Evolutionary conservation across 2,888 invertebrate genomes (phyloP).

Genomic region (Adela reaumurella): DNA sequence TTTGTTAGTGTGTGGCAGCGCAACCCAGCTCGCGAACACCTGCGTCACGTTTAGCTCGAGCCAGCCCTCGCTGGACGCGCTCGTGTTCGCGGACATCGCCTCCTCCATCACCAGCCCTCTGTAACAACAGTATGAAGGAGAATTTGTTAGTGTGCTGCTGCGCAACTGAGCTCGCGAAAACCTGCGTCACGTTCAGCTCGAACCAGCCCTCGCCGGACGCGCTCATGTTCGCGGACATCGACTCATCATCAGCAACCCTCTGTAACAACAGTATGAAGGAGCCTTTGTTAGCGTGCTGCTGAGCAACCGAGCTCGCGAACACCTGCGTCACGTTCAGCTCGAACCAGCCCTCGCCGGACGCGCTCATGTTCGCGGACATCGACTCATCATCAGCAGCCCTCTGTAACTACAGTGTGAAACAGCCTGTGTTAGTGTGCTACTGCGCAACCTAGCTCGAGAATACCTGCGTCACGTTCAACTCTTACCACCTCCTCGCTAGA

Average conservation of each 20-base stretch:
- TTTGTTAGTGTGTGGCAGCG: slow-evolving; percentile 72
- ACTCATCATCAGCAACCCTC: too few species aligned
- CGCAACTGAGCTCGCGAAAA: slow-evolving; percentile 74
- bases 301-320: slow-evolving; percentile 73
- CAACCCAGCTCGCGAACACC: slow-evolving; percentile 75
- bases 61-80: slow-evolving; percentile 80
- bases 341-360: slow-evolving; percentile 79
- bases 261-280: slow-evolving; percentile 61
- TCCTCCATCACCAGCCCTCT: slow-evolving; percentile 72
- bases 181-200: slow-evolving; percentile 77
- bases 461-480: slow-evolving; percentile 78
- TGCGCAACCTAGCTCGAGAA: slow-evolving; percentile 75
- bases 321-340: slow-evolving; percentile 80
- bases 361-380: slow-evolving; percentile 73
- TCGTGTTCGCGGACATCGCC: slow-evolving; percentile 72
- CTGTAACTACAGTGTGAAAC: slow-evolving; percentile 62
- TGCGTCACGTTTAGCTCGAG: slow-evolving; percentile 79
- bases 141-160: slow-evolving; percentile 80
- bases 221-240: slow-evolving; percentile 79
- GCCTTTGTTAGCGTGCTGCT: slow-evolving; percentile 78
- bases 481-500: slow-evolving; percentile 82
- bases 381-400: slow-evolving; percentile 69
- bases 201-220: slow-evolving; percentile 80
- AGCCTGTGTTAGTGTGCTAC: slow-evolving; percentile 77
- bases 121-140: slow-evolving; percentile 58